These are phyloP conservation scores for Lysandra bellargus DNA, from an alignment of 2,888 invertebrate species.

Conservation along the genomic window DNA sequence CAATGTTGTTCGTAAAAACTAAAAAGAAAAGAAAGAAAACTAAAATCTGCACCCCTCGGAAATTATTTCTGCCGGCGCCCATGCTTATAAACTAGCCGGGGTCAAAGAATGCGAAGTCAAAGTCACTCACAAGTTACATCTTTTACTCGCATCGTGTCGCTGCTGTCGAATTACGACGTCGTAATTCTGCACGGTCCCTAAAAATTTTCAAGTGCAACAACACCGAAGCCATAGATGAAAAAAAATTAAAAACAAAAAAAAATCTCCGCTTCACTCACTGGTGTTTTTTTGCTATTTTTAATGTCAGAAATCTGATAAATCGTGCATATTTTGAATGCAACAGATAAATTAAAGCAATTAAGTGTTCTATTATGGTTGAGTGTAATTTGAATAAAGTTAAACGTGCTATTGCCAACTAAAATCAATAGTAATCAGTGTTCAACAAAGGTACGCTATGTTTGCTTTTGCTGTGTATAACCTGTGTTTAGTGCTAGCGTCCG, in stretches of 20 bases:
- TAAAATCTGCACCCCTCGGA: too few relatives aligned
- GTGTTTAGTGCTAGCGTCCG: slow-evolving; percentile 79
- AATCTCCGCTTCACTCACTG: slow-evolving; percentile 77
- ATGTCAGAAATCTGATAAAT: slow-evolving; percentile 77
- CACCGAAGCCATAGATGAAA: slow-evolving; percentile 44
- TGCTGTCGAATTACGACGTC: too few relatives aligned
- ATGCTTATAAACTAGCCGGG: too few relatives aligned
- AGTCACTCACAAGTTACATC: too few relatives aligned
- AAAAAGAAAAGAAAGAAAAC: too few relatives aligned
- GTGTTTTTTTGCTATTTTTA: slow-evolving; percentile 76
- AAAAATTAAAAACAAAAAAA: slow-evolving; percentile 69
- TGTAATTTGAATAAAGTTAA: slow-evolving; percentile 64
- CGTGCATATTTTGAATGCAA: slow-evolving; percentile 78
- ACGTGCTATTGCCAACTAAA: slow-evolving; percentile 76
- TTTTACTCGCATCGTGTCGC: too few relatives aligned
- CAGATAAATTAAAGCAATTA: slow-evolving; percentile 72
- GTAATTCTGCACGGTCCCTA: too few relatives aligned
- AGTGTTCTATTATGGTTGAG: slow-evolving; percentile 74
- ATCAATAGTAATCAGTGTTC: slow-evolving; percentile 79
- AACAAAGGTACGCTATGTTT: slow-evolving; percentile 82
- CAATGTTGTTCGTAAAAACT: too few relatives aligned
- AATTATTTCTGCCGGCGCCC: too few relatives aligned
- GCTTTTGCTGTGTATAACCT: slow-evolving; percentile 76
- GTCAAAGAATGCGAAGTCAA: too few relatives aligned
- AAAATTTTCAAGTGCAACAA: neutral